These are phyloP conservation scores for Falcunculus frontatus DNA, from an alignment of 2,113 vertebrate genomes.

Conservation along the genomic window DNA sequence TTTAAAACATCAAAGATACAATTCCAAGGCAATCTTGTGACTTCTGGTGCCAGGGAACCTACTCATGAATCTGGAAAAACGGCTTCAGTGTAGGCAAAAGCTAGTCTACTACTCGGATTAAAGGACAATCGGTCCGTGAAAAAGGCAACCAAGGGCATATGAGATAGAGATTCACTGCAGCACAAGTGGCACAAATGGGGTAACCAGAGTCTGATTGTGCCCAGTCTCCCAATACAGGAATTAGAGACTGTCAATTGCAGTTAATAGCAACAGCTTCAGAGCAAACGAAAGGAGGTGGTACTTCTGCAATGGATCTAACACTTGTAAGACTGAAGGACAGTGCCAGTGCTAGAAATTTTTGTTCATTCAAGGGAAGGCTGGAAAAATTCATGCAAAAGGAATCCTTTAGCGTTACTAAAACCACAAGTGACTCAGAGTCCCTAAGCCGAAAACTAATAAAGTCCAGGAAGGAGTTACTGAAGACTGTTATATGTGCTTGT, in stretches of 20 bases:
- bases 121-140: neutral
- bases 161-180: neutral
- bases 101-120: neutral
- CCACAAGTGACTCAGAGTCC: neutral
- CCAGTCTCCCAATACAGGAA: neutral
- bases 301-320: neutral
- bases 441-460: neutral
- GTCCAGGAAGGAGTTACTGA: neutral
- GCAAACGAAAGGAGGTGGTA: neutral
- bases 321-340: neutral
- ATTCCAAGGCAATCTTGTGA: neutral
- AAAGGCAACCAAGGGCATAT: neutral
- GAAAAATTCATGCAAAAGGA: neutral
- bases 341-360: neutral
- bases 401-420: neutral
- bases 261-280: neutral
- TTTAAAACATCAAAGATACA: neutral
- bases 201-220: neutral
- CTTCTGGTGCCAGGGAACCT: neutral
- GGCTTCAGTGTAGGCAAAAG: neutral
- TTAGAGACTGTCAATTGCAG: neutral
- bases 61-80: neutral
- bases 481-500: neutral
- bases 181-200: neutral
- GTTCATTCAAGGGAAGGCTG: neutral